A percentile compares a stretch with the other conserved stretches of the same genome.
phyloP scores from a whole-genome alignment of 2,888 invertebrate genomes.

The Lepeophtheirus nordmannii region DNA sequence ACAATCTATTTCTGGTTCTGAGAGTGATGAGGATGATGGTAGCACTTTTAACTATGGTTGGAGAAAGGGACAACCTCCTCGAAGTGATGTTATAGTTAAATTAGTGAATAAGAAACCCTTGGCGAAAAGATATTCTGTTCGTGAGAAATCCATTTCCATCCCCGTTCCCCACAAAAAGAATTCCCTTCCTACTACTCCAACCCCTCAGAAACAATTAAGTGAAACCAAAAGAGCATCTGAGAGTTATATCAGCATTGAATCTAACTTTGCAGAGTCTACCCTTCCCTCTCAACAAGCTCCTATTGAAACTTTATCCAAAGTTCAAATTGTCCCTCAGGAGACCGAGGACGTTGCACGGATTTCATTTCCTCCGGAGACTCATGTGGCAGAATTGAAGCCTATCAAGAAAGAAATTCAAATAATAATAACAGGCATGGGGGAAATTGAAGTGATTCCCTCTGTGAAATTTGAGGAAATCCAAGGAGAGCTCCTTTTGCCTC shows the following conservation, averaged over 20 bases:
- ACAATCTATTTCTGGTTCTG: not conserved
- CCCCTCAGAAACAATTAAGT: not conserved
- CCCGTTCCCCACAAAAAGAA: not conserved
- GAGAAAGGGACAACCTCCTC: conserved; percentile 24
- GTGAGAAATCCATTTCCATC: not conserved
- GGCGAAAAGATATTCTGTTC: not conserved
- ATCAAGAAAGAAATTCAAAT: not conserved
- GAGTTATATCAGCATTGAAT: not conserved
- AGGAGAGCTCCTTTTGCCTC: not conserved
- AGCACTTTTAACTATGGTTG: conserved; percentile 16
- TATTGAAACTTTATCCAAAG: not conserved
- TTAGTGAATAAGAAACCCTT: not conserved
- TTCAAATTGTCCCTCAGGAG: not conserved
- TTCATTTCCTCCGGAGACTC: not conserved
- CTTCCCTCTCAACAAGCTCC: not conserved
- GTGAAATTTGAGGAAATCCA: not conserved
- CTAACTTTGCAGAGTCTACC: not conserved
- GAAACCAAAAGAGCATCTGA: not conserved
- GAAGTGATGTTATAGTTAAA: conserved; percentile 23
- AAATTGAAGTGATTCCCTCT: not conserved
- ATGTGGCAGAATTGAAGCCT: not conserved
- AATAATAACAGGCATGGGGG: not conserved
- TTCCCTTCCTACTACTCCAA: not conserved
- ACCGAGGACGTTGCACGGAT: not conserved
- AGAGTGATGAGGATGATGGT: not conserved